Evolutionary conservation across 2,888 invertebrate species (phyloP).

Genomic region (Dinocampus coccinellae): DNA sequence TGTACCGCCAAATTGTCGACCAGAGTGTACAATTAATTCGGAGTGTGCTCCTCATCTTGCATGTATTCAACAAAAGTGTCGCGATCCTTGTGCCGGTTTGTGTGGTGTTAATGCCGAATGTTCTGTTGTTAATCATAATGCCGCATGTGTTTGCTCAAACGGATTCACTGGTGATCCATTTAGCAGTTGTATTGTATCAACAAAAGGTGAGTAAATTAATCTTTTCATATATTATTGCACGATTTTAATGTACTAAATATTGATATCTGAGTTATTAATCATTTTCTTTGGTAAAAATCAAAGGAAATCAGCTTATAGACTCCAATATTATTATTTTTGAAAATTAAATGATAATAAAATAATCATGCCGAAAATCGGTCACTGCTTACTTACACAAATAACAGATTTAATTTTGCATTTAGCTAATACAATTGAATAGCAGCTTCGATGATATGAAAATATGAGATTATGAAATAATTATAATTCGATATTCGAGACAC

Average conservation of each 20-base stretch:
- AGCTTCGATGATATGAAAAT: too few relatives aligned
- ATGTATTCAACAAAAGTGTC: constrained; percentile 75
- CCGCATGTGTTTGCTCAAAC: constrained; percentile 72
- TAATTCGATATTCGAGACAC: too few relatives aligned
- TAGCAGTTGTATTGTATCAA: constrained; percentile 63
- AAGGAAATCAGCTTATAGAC: too few relatives aligned
- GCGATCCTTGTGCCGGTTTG: constrained; percentile 74
- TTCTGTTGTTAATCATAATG: constrained; percentile 74
- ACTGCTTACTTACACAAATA: too few relatives aligned
- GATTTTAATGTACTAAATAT: background rate
- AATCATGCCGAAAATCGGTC: too few relatives aligned
- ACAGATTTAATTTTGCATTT: too few relatives aligned
- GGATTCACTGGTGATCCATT: constrained; percentile 74
- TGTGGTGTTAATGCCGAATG: constrained; percentile 73
- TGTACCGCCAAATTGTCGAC: constrained; percentile 73
- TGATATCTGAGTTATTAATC: background rate
- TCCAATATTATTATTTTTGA: too few relatives aligned
- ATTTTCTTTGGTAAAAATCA: background rate
- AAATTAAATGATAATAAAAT: too few relatives aligned
- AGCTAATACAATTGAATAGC: too few relatives aligned
- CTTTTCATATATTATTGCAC: constrained; percentile 14
- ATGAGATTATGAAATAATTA: too few relatives aligned
- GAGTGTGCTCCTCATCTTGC: constrained; percentile 73
- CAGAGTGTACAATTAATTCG: constrained; percentile 74
- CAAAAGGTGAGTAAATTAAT: constrained; percentile 56